Evolutionary conservation across 2,888 invertebrate genomes (phyloP), one percentile per base, ranked within the genome.

Genomic region (Acleris sparsana): DNA sequence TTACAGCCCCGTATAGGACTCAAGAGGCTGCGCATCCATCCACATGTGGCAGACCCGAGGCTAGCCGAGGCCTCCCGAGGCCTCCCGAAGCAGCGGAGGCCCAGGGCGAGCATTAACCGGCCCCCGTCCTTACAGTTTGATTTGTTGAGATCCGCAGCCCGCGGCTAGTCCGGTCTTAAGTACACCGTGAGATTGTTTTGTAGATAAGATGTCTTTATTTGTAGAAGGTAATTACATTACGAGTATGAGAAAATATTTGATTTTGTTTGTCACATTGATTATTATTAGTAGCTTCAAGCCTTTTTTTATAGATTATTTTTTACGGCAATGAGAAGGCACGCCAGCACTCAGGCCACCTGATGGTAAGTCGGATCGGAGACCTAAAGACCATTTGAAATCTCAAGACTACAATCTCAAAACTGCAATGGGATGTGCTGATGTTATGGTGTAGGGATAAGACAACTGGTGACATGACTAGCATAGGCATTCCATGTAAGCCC

Each of bases 81-180:
- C 29, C n/a, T 33, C 48, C 49, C 49, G 33, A 33, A 39, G 39
- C 58, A 59, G 39, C 52, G 53, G 57, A 67, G 66, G 69, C 74
- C 83, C 75, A 74, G 70, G 78, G 78, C 81, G 75, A 73, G 78
- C 84, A 84, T 86, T 85, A 85, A 75, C 85, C 85, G 79, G 82
- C 86, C 87, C 86, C 83, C 79, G 86, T 85, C 85, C 84, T 85
- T 81, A 78, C 76, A 79, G 72, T 86, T 89, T 89, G 89, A 91
- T 90, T 89, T 91, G 89, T 88, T 76, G 77, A 87, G 84, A 89
- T 87, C 86, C 82, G 86, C 87, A 79, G 87, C 86, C 80, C 70
- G 72, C 71, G 79, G 83, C 78, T 71, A 61, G 59, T 62, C 74
- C 72, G 17, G 22, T 25, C 58, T 39, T 20, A 53, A 49, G 44